Base-by-base conservation (phyloP, 2,797 vertebrate genomes). In the Phoeniculus purpureus region DNA sequence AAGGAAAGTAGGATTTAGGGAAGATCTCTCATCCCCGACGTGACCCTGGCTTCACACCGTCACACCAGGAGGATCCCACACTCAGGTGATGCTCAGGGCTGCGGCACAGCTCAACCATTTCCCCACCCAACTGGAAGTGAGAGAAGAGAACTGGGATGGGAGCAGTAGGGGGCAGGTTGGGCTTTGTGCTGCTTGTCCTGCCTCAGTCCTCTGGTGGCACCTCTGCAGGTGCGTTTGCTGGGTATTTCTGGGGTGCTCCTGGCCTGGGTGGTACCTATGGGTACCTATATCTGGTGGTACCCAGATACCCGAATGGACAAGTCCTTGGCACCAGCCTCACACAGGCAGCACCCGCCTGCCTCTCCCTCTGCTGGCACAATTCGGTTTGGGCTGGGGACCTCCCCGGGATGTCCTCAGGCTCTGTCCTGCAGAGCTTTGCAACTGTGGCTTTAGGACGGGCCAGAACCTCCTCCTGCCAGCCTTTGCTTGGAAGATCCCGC, bases 31-130 rank as follows among this genome's bases (percentile, higher is more conserved):
- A 73, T 25, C 89, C 89, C 82, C 85, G 45, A 23, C 80, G 76
- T 68, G 43, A 40, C 87, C 91, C 78, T 80, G 77, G 45, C 62
- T 68, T 40, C 93, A 91, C 91, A 71, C 19, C 79, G 81, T 82
- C 89, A 93, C 71, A 90, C 67, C 5, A 93, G 87, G 89, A 95
- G 75, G 89, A 88, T 91, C 92, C 75, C 83, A 68, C 84, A 91
- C n/a, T n/a, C n/a, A n/a, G n/a, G 48, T 52, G 78, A 25, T 2
- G 0, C 27, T 55, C 37, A 6, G 50, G 13, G 78, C 62, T 72
- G n/a, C 23, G 64, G 40, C 66, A 62, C 23, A 81, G 37, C 85
- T 83, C 77, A 25, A 34, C 3, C 4, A 3, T 68, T 65, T 91
- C 77, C 74, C 18, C 82, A 50, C 40, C 34, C 50, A 37, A 56